Conservation (phyloP, 2,797 vertebrate species). For the Hyperoplus lanceolatus region DNA sequence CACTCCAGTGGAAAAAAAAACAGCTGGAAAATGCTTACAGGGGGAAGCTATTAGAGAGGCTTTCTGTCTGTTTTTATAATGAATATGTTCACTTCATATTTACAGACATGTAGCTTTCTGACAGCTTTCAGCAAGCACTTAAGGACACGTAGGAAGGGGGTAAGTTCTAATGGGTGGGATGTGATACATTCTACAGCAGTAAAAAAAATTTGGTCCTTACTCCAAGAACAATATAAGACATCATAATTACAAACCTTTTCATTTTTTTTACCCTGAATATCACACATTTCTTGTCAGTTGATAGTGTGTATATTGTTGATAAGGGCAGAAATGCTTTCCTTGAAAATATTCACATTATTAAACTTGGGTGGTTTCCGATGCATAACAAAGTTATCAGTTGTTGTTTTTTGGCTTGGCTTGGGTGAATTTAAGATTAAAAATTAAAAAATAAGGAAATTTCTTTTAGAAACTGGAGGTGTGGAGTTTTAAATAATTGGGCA, state of each 20-base stretch:
- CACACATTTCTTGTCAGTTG: not conserved
- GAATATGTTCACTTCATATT: conserved; percentile 36
- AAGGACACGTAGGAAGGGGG: conserved; percentile 21
- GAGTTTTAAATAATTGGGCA: too few species aligned
- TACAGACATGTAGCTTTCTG: conserved; percentile 32
- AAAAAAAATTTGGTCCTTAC: not conserved
- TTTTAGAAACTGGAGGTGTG: not conserved
- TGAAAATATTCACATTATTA: too few species aligned
- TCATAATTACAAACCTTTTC: not conserved
- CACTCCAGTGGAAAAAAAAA: conserved; percentile 37
- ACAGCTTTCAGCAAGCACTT: conserved; percentile 31
- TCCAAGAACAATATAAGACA: not conserved
- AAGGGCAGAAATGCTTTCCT: too few species aligned
- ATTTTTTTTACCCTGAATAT: not conserved
- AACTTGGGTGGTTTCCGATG: too few species aligned
- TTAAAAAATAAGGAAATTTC: not conserved
- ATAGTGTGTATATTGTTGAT: too few species aligned
- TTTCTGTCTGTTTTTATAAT: conserved; percentile 44
- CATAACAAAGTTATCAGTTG: too few species aligned
- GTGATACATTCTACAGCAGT: conserved; percentile 23
- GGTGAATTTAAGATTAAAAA: too few species aligned
- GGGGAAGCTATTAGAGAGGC: conserved; percentile 47
- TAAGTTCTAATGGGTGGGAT: conserved; percentile 33
- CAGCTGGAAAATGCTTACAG: conserved; percentile 46
- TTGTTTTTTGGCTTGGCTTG: too few species aligned